phyloP scores from a whole-genome alignment of 2,113 vertebrate species.

The Progne subis region DNA sequence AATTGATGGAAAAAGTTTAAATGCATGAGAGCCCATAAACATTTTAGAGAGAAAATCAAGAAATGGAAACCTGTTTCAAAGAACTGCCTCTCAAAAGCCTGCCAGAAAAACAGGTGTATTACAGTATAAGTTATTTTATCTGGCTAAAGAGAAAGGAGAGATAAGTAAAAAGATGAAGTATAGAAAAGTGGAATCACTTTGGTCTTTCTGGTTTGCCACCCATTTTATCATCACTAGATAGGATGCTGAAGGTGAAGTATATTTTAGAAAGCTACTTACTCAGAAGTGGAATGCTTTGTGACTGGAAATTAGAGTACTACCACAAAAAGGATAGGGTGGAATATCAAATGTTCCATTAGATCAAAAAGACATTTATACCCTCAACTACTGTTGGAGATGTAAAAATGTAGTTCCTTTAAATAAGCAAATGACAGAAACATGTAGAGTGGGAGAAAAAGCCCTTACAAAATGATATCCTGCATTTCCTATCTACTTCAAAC shows the following conservation, averaged over 20 bases:
- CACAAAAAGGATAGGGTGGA: neutral
- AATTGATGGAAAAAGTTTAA: neutral
- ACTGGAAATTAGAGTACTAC: neutral
- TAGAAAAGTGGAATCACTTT: neutral
- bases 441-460: neutral
- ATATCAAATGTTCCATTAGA: neutral
- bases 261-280: neutral
- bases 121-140: neutral
- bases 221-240: neutral
- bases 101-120: neutral
- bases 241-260: neutral
- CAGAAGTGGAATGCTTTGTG: neutral
- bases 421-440: neutral
- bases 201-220: neutral
- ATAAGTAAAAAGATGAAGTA: neutral
- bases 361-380: neutral
- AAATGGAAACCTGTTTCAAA: conserved; percentile 3
- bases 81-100: neutral
- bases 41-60: neutral
- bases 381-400: neutral
- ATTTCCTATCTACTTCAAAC: neutral
- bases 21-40: neutral
- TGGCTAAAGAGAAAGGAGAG: neutral
- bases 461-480: neutral
- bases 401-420: neutral